phyloP scores from a whole-genome alignment of 1,140 invertebrate genomes.

The Amyelois transitella region DNA sequence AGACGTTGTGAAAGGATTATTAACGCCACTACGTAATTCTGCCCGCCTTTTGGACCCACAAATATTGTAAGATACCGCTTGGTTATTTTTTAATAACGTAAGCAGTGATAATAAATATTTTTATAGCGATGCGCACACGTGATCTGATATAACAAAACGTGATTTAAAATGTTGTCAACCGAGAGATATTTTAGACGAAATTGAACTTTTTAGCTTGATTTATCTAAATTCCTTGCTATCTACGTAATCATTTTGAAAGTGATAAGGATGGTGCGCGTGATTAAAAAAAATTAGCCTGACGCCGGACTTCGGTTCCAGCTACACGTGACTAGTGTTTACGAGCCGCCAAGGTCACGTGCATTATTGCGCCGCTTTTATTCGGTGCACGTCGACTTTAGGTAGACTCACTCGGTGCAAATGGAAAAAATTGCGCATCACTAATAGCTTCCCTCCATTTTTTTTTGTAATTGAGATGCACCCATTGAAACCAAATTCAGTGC shows the following conservation, averaged over 20 bases:
- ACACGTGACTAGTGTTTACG: conserved; percentile 61
- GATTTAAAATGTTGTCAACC: no score
- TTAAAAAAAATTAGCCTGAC: conserved; percentile 17
- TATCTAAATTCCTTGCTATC: not conserved
- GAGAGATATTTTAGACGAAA: no score
- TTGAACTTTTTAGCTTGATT: not conserved
- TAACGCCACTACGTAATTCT: not conserved
- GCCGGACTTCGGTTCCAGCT: conserved; percentile 20
- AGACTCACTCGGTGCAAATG: not conserved
- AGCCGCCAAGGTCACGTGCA: conserved; percentile 50
- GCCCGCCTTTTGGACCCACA: not conserved
- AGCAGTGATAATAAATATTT: no score
- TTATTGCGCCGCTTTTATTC: conserved; percentile 47
- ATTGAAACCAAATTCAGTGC: no score
- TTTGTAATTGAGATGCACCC: no score
- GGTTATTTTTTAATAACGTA: no score
- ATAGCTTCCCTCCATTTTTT: no score
- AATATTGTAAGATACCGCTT: not conserved
- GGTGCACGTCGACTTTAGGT: conserved; percentile 25
- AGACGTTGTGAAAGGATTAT: conserved; percentile 28
- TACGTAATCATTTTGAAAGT: conserved; percentile 6
- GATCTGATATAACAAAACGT: no score
- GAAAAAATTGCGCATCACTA: conserved; percentile 1
- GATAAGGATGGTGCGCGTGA: conserved; percentile 14
- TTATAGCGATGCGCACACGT: no score